Percentiles rank a stretch among this genome's conserved stretches.
Evolutionary conservation across 1,140 invertebrate genomes (phyloP).

Genomic region (Platyura marginata): DNA sequence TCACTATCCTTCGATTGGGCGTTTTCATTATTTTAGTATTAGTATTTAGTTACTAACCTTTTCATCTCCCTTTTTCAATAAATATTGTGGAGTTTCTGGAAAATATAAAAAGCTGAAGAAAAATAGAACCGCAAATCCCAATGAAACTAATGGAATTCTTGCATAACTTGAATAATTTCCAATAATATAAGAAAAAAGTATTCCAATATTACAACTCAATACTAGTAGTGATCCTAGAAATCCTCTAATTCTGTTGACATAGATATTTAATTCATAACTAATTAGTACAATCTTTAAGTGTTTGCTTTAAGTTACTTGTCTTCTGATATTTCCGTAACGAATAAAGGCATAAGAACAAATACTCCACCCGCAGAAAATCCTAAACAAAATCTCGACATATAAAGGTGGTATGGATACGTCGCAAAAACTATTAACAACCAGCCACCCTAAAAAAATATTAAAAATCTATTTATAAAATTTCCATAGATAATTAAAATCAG

Average conservation of each 20-base stretch:
- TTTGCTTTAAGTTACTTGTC: constrained; percentile 4
- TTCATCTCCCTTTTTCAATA: constrained; percentile 9
- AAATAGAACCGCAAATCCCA: constrained; percentile 9
- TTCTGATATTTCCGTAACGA: constrained; percentile 25
- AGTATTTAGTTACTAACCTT: too few relatives aligned
- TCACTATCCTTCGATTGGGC: background rate
- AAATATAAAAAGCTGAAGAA: constrained; percentile 9
- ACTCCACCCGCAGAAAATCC: constrained; percentile 23
- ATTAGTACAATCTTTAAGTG: background rate
- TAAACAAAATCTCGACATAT: constrained; percentile 22
- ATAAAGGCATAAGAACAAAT: constrained; percentile 24
- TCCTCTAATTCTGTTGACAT: constrained; percentile 10
- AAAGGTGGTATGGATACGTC: constrained; percentile 16
- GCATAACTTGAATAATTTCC: constrained; percentile 15
- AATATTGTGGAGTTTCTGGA: constrained; percentile 17
- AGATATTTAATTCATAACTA: background rate
- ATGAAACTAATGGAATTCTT: constrained; percentile 9
- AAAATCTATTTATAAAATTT: background rate
- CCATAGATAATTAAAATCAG: background rate
- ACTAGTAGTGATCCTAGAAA: constrained; percentile 14
- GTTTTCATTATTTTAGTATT: background rate
- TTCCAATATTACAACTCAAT: constrained; percentile 14
- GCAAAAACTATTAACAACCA: background rate
- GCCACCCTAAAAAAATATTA: background rate
- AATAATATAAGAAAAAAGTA: constrained; percentile 14